phyloP scores from a whole-genome alignment of 2,113 vertebrate genomes.

The Bos taurus region ARS-UCD2.0 NC_037347.1:59896001-59896500 shows the following conservation, averaged over 20 bases:
- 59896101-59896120: background rate
- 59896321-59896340: background rate
- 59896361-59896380: background rate
- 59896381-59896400: background rate
- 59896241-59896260: background rate
- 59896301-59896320: background rate
- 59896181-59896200: accelerated
- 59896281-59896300: background rate
- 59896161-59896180: background rate
- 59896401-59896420: background rate
- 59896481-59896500: background rate
- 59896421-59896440: background rate
- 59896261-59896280: background rate
- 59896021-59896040: background rate
- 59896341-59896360: background rate
- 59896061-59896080: background rate
- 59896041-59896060: background rate
- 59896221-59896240: accelerated
- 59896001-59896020: background rate
- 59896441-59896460: background rate
- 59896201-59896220: background rate
- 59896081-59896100: background rate
- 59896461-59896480: background rate
- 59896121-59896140: background rate
- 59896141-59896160: background rate